A percentile compares a stretch with the other conserved stretches of the same genome.
Evolutionary conservation across 2,797 vertebrate genomes (phyloP).

Genomic region (Micromesistius poutassou): DNA sequence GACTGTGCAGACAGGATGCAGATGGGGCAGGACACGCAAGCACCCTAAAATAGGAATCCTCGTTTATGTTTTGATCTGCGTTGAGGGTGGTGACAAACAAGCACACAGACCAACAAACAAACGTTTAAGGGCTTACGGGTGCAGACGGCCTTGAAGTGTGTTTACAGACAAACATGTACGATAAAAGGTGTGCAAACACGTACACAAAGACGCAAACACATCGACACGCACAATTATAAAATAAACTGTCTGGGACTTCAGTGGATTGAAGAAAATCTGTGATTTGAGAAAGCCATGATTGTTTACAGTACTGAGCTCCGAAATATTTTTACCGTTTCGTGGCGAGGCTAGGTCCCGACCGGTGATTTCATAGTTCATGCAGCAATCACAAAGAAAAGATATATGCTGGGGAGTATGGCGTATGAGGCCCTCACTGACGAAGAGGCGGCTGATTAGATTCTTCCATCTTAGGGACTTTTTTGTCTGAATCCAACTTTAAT

Average conservation of each 20-base stretch:
- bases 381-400: slow-evolving; percentile 59
- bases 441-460: not conserved
- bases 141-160: not conserved
- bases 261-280: slow-evolving; percentile 47
- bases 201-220: slow-evolving; percentile 26
- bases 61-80: not conserved
- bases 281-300: slow-evolving; percentile 43
- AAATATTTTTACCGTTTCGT: slow-evolving; percentile 70
- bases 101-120: not conserved
- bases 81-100: not conserved
- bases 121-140: not conserved
- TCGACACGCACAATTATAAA: slow-evolving; percentile 32
- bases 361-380: slow-evolving; percentile 16
- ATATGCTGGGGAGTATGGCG: slow-evolving; percentile 15
- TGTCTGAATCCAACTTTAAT: no score
- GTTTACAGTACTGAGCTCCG: slow-evolving; percentile 67
- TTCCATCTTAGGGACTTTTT: no score
- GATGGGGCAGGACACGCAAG: slow-evolving; percentile 9
- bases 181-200: slow-evolving; percentile 12
- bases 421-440: not conserved
- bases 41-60: not conserved
- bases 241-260: slow-evolving; percentile 64
- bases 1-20: slow-evolving; percentile 18
- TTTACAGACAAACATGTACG: slow-evolving; percentile 4
- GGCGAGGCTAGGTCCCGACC: slow-evolving; percentile 17